These are phyloP conservation scores for Dromas ardeola DNA, from an alignment of 2,113 vertebrate species.

Conservation along the genomic window DNA sequence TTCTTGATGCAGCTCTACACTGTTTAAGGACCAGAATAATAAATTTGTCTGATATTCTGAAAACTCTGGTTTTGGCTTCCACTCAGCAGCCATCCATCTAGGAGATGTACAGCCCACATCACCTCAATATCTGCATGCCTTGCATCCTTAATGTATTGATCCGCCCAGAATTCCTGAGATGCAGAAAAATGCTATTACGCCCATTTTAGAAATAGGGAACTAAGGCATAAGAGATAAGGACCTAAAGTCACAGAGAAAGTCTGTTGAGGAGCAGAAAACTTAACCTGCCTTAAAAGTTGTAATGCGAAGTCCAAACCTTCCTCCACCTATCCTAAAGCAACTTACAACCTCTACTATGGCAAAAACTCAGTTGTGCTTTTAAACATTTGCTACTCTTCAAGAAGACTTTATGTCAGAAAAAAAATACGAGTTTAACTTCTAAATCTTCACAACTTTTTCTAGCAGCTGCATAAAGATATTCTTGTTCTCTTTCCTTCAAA, in stretches of 20 bases:
- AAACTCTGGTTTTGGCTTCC: neutral
- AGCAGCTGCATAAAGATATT: neutral
- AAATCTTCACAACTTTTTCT: neutral
- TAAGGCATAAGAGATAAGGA: neutral
- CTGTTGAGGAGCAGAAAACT: neutral
- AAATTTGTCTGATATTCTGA: neutral
- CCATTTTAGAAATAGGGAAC: neutral
- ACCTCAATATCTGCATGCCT: neutral
- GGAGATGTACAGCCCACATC: neutral
- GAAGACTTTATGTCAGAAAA: neutral
- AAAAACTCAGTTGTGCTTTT: neutral
- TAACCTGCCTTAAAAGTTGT: neutral
- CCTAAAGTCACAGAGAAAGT: neutral
- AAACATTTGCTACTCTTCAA: neutral
- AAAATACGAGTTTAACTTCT: neutral
- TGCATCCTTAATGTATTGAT: neutral
- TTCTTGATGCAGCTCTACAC: neutral
- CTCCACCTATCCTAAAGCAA: neutral
- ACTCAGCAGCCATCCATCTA: neutral
- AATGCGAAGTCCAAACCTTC: neutral
- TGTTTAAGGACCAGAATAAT: neutral
- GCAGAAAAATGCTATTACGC: neutral
- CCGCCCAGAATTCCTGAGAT: neutral
- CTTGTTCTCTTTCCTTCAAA: neutral
- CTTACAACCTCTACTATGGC: neutral